Base-by-base conservation (phyloP, 1,140 invertebrate genomes). In the Drosophila sucinea region DNA sequence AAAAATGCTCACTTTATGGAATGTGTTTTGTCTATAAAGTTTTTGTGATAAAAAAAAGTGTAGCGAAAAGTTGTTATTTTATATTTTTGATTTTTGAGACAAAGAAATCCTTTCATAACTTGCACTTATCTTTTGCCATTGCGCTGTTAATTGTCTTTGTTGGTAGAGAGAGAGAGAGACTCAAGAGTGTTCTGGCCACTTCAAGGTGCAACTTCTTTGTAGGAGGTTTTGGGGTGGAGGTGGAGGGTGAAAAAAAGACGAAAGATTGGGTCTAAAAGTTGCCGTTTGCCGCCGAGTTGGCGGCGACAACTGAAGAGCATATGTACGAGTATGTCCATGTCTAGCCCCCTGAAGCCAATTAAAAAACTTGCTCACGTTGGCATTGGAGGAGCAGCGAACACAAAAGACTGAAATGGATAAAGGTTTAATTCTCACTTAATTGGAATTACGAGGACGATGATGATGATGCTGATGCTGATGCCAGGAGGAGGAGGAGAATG, bases 341-440 rank as follows among this genome's bases (percentile, higher is more conserved):
- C 41, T 3, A n/a, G 30, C 23, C 67, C 40, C 72, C 79, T 83
- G 64, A 77, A 68, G 68, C 83, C 79, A 87, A 86, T 87, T 87
- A 83, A 87, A 79, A 77, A 67, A 57, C 40, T 25, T 41, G 33
- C 63, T 25, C n/a, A 55, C 27, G 60, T 66, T 69, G 56, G 32
- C 40, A 23, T 44, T 23, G 27, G 47, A 54, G 44, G 41, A 38
- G 57, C 23, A 51, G 23, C 44, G 44, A 27, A 51, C 44, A 66
- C 65, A 75, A 68, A 67, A 55, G 70, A 65, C 55, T 77, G 72
- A 40, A 51, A 68, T 68, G 72, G 70, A 69, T 73, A 79, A 77
- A 79, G 79, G 72, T 69, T 87, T 87, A 87, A 89, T 87, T 87
- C 83, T 76, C 79, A 83, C 78, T 87, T 87, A 87, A 87, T 87